These are phyloP conservation scores for Danio kyathit DNA, from an alignment of 2,797 vertebrate genomes.

Conservation along the genomic window DNA sequence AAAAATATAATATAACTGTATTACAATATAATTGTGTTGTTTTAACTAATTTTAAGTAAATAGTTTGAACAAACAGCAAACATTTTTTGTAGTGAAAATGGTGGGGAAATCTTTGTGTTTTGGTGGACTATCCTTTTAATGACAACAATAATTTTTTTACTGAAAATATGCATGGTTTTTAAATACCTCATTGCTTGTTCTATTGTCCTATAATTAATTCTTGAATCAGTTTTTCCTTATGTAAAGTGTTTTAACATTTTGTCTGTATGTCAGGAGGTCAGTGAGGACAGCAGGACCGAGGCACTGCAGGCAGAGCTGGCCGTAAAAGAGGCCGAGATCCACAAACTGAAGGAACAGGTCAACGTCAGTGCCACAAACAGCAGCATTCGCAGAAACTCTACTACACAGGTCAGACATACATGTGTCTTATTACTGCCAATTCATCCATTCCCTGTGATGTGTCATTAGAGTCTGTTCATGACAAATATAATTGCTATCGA, in stretches of 20 bases:
- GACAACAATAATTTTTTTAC: background rate
- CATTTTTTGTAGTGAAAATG: too few species aligned
- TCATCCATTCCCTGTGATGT: background rate
- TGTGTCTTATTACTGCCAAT: background rate
- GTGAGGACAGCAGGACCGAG: slow-evolving; percentile 30
- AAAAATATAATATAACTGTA: too few species aligned
- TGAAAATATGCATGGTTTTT: too few species aligned
- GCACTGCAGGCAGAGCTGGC: slow-evolving; percentile 66
- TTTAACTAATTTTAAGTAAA: too few species aligned
- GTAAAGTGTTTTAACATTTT: background rate
- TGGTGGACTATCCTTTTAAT: too few species aligned
- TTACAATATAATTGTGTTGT: too few species aligned
- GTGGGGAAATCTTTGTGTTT: too few species aligned
- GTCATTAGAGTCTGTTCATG: background rate
- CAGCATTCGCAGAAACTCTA: slow-evolving; percentile 5
- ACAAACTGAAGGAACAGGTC: slow-evolving; percentile 65
- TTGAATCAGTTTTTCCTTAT: background rate
- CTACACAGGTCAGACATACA: slow-evolving; percentile 63
- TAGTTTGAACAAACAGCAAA: too few species aligned
- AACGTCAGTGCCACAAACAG: background rate
- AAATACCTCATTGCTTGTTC: too few species aligned
- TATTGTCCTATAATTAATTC: background rate
- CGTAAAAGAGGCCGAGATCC: slow-evolving; percentile 68
- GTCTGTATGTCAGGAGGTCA: slow-evolving; percentile 42
- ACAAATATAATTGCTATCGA: background rate